phyloP scores from a whole-genome alignment of 2,888 invertebrate genomes.

The Scaptomyza parva region DNA sequence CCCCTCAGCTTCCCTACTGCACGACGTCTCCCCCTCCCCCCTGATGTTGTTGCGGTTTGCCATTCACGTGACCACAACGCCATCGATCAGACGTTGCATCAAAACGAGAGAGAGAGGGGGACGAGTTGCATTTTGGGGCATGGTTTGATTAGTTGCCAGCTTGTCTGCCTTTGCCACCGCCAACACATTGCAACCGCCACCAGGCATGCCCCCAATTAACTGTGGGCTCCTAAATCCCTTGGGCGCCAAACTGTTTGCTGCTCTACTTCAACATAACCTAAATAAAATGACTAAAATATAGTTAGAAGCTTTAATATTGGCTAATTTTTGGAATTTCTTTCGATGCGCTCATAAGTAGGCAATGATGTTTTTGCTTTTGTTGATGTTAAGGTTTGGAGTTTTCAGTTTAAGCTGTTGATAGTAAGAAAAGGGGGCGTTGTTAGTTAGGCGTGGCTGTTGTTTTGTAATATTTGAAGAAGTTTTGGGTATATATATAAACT shows the following conservation, averaged over 20 bases:
- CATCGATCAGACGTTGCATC: slow-evolving; percentile 69
- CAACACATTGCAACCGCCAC: too few relatives aligned
- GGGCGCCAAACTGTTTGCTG: slow-evolving; percentile 18
- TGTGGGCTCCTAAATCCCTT: slow-evolving; percentile 4
- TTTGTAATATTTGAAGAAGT: neutral
- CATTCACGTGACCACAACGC: slow-evolving; percentile 74
- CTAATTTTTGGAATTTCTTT: too few relatives aligned
- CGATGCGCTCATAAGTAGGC: slow-evolving; percentile 44
- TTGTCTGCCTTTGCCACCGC: slow-evolving; percentile 69
- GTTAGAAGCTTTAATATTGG: too few relatives aligned
- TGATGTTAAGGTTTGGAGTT: neutral
- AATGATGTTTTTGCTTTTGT: slow-evolving; percentile 29
- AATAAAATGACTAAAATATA: too few relatives aligned
- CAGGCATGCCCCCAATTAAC: slow-evolving; percentile 61
- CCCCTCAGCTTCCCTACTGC: slow-evolving; percentile 1
- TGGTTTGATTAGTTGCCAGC: slow-evolving; percentile 61
- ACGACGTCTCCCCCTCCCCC: neutral
- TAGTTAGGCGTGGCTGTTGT: slow-evolving; percentile 7
- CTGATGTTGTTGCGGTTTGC: slow-evolving; percentile 57
- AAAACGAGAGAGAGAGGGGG: neutral
- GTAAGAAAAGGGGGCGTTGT: neutral
- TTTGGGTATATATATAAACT: too few relatives aligned
- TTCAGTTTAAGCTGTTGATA: neutral
- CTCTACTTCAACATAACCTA: slow-evolving; percentile 49
- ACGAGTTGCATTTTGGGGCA: slow-evolving; percentile 5